phyloP scores from a whole-genome alignment of 2,888 invertebrate species.

The Agrochola macilenta region DNA sequence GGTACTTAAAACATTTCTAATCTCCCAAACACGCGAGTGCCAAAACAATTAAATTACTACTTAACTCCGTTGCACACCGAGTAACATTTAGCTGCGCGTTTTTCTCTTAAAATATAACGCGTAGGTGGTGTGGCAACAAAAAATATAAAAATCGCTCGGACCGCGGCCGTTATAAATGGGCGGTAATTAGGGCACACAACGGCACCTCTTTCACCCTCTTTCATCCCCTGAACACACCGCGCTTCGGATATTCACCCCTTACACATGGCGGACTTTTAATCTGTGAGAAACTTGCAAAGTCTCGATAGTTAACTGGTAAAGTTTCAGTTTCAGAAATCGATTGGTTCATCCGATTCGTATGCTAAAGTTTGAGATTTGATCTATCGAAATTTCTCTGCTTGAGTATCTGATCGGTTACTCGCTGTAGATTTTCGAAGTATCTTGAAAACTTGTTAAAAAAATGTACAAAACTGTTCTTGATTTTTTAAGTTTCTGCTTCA shows the following conservation, averaged over 20 bases:
- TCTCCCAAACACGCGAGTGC: slow-evolving; percentile 23
- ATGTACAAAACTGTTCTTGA: neutral
- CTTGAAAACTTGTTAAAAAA: slow-evolving; percentile 9
- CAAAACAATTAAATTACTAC: slow-evolving; percentile 68
- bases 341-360: slow-evolving; percentile 52
- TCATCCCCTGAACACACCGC: slow-evolving; percentile 67
- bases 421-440: neutral
- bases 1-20: slow-evolving; percentile 35
- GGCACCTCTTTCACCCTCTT: slow-evolving; percentile 66
- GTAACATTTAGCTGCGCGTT: slow-evolving; percentile 74
- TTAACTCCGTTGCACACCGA: slow-evolving; percentile 64
- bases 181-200: slow-evolving; percentile 86
- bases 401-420: slow-evolving; percentile 7
- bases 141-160: slow-evolving; percentile 85
- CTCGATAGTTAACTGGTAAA: slow-evolving; percentile 52
- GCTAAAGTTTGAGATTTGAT: slow-evolving; percentile 51
- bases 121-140: slow-evolving; percentile 76
- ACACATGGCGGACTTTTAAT: slow-evolving; percentile 54
- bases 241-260: slow-evolving; percentile 54
- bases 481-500: neutral
- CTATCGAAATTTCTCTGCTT: slow-evolving; percentile 31
- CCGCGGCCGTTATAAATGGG: slow-evolving; percentile 86
- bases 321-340: slow-evolving; percentile 53
- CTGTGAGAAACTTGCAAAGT: slow-evolving; percentile 53
- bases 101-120: slow-evolving; percentile 82